A percentile compares a stretch with the other conserved stretches of the same genome.
These are phyloP conservation scores for Coreius guichenoti DNA, from an alignment of 2,797 vertebrate genomes.

Conservation along the genomic window DNA sequence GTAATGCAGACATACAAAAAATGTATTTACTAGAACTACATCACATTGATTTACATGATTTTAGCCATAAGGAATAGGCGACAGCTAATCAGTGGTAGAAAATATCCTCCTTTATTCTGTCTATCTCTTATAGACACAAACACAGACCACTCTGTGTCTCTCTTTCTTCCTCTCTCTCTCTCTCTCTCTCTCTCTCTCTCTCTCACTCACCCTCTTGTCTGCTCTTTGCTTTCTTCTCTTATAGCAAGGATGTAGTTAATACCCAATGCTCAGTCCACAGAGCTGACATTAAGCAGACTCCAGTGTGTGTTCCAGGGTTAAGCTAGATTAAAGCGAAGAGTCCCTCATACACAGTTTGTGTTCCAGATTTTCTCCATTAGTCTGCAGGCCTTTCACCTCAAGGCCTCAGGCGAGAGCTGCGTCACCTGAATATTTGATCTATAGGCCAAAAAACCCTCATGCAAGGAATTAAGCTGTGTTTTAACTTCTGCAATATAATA, in stretches of 20 bases:
- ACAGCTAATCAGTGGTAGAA: not conserved
- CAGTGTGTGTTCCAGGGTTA: slow-evolving; percentile 47
- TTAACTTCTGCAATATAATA: slow-evolving; percentile 23
- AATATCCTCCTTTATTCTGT: not conserved
- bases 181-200: not conserved
- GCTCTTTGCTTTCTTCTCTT: slow-evolving; percentile 46
- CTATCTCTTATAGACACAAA: slow-evolving; percentile 28
- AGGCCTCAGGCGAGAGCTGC: not conserved
- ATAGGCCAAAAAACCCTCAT: slow-evolving; percentile 20
- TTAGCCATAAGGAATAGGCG: not conserved
- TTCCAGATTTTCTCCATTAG: slow-evolving; percentile 46
- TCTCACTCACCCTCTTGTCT: not conserved
- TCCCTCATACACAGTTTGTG: slow-evolving; percentile 15
- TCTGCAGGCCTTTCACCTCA: slow-evolving; percentile 48
- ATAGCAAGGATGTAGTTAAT: slow-evolving; percentile 47
- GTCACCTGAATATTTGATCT: slow-evolving; percentile 34
- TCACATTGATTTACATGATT: not conserved
- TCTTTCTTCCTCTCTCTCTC: not conserved
- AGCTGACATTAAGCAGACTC: slow-evolving; percentile 56
- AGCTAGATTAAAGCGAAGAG: slow-evolving; percentile 55
- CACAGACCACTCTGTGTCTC: not conserved
- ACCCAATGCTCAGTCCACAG: slow-evolving; percentile 54
- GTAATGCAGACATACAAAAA: not conserved
- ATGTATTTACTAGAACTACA: not conserved
- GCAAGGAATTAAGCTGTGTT: slow-evolving; percentile 4